phyloP scores from a whole-genome alignment of 2,888 invertebrate species.

The Heliconius cydno region DNA sequence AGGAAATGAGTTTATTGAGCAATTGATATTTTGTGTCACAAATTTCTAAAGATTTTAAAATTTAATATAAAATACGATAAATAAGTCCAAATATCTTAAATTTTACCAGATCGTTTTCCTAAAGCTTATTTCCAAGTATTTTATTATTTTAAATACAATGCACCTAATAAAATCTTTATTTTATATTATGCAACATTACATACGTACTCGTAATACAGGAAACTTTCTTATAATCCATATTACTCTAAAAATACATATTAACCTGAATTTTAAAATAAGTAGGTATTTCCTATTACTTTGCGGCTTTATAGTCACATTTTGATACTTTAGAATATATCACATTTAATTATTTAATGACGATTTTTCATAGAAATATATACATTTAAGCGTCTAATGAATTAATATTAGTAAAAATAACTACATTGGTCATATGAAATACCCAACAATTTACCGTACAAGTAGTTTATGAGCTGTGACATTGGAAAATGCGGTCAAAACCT shows the following conservation, averaged over 20 bases:
- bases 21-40: not conserved
- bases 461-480: slow-evolving; percentile 30
- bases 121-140: too few species aligned
- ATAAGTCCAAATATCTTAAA: too few species aligned
- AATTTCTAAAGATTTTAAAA: too few species aligned
- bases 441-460: slow-evolving; percentile 26
- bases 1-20: not conserved
- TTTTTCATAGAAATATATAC: not conserved
- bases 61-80: too few species aligned
- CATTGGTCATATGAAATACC: not conserved
- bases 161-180: not conserved
- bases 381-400: not conserved
- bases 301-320: not conserved
- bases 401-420: not conserved
- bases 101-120: too few species aligned
- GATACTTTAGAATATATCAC: not conserved
- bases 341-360: too few species aligned
- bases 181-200: slow-evolving; percentile 3
- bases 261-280: not conserved
- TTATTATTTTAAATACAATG: not conserved
- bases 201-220: not conserved
- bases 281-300: not conserved
- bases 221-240: not conserved
- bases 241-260: not conserved
- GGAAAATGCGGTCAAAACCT: slow-evolving; percentile 43